Evolutionary conservation across 2,888 invertebrate species (phyloP).

Genomic region (Diarsia mendica): DNA sequence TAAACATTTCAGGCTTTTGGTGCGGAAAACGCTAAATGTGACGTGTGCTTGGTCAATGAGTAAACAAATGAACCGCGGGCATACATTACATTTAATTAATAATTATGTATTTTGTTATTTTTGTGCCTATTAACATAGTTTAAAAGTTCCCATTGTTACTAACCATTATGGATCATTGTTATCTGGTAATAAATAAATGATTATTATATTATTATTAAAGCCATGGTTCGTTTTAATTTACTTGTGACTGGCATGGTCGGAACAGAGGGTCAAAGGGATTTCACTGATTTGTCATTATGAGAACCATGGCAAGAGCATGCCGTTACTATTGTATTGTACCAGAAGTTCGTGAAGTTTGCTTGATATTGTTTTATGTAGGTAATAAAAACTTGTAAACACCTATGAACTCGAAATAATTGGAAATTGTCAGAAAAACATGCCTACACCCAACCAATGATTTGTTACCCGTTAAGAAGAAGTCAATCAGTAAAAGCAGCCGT

Average conservation of each 20-base stretch:
- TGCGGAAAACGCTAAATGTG: background rate
- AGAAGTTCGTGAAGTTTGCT: background rate
- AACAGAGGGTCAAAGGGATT: background rate
- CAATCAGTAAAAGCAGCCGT: too few relatives aligned
- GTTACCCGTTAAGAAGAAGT: background rate
- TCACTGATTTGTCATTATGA: background rate
- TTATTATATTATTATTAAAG: too few relatives aligned
- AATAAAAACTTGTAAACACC: background rate
- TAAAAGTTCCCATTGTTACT: too few relatives aligned
- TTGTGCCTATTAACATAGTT: too few relatives aligned
- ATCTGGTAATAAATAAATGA: too few relatives aligned
- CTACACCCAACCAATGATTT: background rate
- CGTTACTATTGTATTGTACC: background rate
- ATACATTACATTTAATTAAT: background rate
- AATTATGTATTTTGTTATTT: too few relatives aligned
- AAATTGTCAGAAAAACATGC: background rate
- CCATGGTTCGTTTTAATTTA: background rate
- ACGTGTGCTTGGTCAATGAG: background rate
- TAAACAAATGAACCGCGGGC: background rate
- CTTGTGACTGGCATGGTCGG: background rate
- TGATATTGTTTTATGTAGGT: background rate
- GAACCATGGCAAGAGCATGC: background rate
- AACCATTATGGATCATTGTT: too few relatives aligned
- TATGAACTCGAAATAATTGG: background rate
- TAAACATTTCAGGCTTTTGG: conserved; percentile 15